phyloP scores from a whole-genome alignment of 2,888 invertebrate genomes.

The Cylloceria caligata region DNA sequence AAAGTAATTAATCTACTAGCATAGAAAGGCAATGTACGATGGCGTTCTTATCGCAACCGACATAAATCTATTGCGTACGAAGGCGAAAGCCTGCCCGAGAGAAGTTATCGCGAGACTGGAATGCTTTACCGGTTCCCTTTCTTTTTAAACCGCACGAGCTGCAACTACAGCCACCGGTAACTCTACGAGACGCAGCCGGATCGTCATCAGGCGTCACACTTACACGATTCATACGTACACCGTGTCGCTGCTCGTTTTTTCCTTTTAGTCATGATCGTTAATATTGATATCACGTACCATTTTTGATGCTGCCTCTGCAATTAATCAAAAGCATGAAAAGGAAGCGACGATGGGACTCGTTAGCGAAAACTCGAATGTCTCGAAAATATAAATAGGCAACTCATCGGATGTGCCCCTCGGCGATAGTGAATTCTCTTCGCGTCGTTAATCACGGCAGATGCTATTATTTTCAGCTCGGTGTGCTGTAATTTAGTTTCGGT shows the following conservation, averaged over 20 bases:
- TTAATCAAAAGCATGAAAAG: slow-evolving; percentile 33
- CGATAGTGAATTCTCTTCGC: slow-evolving; percentile 30
- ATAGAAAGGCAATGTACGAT: slow-evolving; percentile 4
- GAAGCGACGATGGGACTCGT: slow-evolving; percentile 27
- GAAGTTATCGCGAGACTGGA: not conserved
- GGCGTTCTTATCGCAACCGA: slow-evolving; percentile 2
- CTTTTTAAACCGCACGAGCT: slow-evolving; percentile 1
- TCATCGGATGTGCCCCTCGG: not conserved
- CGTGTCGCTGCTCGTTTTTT: slow-evolving; percentile 20
- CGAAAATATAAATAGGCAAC: slow-evolving; percentile 30
- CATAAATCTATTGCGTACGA: slow-evolving; percentile 5
- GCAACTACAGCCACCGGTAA: not conserved
- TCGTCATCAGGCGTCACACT: slow-evolving; percentile 48
- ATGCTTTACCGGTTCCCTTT: not conserved
- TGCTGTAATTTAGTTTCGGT: no score
- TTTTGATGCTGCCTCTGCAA: slow-evolving; percentile 43
- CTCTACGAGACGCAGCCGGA: slow-evolving; percentile 4
- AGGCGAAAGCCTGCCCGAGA: not conserved
- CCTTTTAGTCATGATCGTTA: slow-evolving; percentile 35
- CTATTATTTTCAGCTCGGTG: no score
- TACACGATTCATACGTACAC: slow-evolving; percentile 35
- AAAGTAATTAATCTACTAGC: not conserved
- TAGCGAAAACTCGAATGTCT: slow-evolving; percentile 41
- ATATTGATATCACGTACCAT: slow-evolving; percentile 51
- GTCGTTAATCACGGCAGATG: no score